Percentiles rank a stretch among this genome's conserved stretches.
phyloP scores from a whole-genome alignment of 2,113 vertebrate species.

The Scortum barcoo region DNA sequence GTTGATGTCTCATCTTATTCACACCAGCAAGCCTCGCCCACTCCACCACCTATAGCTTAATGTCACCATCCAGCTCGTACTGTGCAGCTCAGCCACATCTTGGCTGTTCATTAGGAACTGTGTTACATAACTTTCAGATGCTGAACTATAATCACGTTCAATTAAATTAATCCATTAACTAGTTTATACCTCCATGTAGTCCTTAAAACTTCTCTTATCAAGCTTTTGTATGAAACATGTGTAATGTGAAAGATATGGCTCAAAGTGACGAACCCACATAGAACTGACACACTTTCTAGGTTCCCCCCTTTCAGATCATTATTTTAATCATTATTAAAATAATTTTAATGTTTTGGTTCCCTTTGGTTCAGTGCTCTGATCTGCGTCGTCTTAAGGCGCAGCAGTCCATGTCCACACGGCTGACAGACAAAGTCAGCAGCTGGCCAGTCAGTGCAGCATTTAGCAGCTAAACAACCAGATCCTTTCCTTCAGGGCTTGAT shows the following conservation, averaged over 20 bases:
- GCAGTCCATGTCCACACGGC: neutral
- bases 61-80: neutral
- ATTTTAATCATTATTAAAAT: too few relatives aligned
- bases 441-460: neutral
- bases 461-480: too few relatives aligned
- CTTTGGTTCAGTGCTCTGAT: neutral
- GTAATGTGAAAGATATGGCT: neutral
- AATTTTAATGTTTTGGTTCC: too few relatives aligned
- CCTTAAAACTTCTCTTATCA: neutral
- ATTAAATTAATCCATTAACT: too few relatives aligned
- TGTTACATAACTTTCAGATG: neutral
- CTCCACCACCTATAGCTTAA: constrained; percentile 1
- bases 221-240: neutral
- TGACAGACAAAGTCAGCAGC: neutral
- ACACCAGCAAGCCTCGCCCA: constrained; percentile 18
- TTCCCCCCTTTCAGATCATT: too few relatives aligned
- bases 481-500: too few relatives aligned
- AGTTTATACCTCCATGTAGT: neutral
- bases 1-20: constrained; percentile 30
- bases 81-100: neutral
- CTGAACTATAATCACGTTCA: too few relatives aligned
- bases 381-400: neutral
- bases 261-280: neutral
- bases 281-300: neutral
- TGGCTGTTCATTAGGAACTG: neutral